A percentile compares a stretch with the other conserved stretches of the same genome.
Conservation (phyloP, 1,140 invertebrate genomes). For the Patella vulgata region DNA sequence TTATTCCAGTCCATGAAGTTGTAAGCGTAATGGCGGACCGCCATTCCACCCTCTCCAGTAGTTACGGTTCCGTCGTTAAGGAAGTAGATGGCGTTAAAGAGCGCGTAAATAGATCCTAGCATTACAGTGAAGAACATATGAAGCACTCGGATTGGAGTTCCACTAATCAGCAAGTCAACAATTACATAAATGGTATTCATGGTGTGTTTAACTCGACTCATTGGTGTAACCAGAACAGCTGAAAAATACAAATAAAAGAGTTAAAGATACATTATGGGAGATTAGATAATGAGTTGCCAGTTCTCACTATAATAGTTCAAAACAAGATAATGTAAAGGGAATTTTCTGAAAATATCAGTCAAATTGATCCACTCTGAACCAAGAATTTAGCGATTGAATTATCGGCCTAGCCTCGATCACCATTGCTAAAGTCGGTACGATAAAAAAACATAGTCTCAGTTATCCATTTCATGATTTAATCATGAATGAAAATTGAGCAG, state of each 20-base stretch:
- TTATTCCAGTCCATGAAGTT: conserved; percentile 60
- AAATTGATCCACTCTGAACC: too few species aligned
- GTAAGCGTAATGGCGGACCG: conserved; percentile 50
- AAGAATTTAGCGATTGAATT: too few species aligned
- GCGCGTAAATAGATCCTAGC: conserved; percentile 56
- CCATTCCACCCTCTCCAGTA: conserved; percentile 15
- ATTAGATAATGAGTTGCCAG: too few species aligned
- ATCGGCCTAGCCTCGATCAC: too few species aligned
- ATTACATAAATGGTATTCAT: conserved; percentile 56
- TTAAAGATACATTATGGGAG: too few species aligned
- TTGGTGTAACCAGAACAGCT: conserved; percentile 47
- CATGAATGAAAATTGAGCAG: too few species aligned
- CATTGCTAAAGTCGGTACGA: too few species aligned
- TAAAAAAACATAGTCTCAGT: too few species aligned
- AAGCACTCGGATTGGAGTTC: conserved; percentile 55
- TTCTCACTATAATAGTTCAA: too few species aligned
- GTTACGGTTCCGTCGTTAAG: conserved; percentile 54
- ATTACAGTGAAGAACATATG: conserved; percentile 59
- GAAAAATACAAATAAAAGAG: conserved; percentile 16
- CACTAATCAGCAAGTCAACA: conserved; percentile 52
- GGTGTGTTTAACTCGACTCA: conserved; percentile 58
- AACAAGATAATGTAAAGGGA: too few species aligned
- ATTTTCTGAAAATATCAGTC: too few species aligned
- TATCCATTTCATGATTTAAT: too few species aligned
- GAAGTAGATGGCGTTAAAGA: conserved; percentile 63